phyloP scores from a whole-genome alignment of 2,888 invertebrate species.

The Nesidiocoris tenuis region DNA sequence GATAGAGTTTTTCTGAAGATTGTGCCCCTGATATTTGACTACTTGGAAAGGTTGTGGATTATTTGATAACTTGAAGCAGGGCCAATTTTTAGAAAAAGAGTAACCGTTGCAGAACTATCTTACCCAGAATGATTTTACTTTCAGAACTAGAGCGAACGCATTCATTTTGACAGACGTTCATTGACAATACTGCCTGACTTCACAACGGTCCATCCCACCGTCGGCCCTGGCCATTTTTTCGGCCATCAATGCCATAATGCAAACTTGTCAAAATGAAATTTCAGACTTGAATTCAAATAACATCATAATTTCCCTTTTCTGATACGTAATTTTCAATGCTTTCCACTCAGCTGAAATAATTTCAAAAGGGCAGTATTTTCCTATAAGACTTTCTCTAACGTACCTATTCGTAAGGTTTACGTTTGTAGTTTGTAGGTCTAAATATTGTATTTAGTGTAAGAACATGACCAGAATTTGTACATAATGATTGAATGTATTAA shows the following conservation, averaged over 20 bases:
- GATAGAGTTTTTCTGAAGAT: no score
- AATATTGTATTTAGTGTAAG: neutral
- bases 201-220: neutral
- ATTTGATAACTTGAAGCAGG: no score
- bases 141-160: neutral
- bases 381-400: constrained; percentile 18
- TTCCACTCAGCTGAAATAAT: neutral
- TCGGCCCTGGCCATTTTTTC: neutral
- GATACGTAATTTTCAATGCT: neutral
- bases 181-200: neutral
- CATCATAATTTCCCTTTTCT: neutral
- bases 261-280: neutral
- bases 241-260: neutral
- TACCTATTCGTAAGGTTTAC: neutral
- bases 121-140: no score
- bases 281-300: neutral
- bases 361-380: constrained; percentile 28
- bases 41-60: no score
- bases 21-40: no score
- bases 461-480: neutral
- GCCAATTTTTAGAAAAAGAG: no score
- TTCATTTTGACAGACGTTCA: neutral
- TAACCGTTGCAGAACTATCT: no score
- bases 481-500: neutral
- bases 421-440: neutral